Conservation (phyloP, 2,888 invertebrate genomes). For the Nasonia oneida region DNA sequence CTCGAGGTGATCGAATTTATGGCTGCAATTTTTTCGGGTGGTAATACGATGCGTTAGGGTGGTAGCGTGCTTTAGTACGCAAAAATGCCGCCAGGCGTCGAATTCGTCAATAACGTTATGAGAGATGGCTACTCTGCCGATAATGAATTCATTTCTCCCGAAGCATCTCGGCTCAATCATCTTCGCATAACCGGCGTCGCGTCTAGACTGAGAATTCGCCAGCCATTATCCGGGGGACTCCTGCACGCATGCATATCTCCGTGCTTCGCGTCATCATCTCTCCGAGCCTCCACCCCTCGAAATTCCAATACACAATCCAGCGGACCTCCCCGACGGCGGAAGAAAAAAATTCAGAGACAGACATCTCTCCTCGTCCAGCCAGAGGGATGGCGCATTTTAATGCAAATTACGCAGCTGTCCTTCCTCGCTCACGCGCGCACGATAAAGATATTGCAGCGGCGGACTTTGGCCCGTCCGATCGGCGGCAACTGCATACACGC, state of each 20-base stretch:
- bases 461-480: neutral
- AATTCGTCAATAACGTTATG: neutral
- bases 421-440: neutral
- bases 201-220: neutral
- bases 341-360: neutral
- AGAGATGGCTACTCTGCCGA: neutral
- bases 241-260: neutral
- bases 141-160: no score
- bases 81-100: no score
- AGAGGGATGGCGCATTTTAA: slow-evolving; percentile 19
- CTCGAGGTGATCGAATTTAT: slow-evolving; percentile 2
- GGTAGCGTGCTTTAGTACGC: neutral
- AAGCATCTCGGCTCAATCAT: neutral
- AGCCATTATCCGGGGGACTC: neutral
- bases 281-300: neutral
- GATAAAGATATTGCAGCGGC: neutral
- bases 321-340: neutral
- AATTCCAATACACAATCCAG: neutral
- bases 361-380: neutral
- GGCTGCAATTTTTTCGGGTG: neutral
- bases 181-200: neutral
- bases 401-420: slow-evolving; percentile 33
- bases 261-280: neutral
- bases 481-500: neutral
- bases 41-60: neutral